These are phyloP conservation scores for Alethe diademata DNA, from an alignment of 2,113 vertebrate species.

Conservation along the genomic window DNA sequence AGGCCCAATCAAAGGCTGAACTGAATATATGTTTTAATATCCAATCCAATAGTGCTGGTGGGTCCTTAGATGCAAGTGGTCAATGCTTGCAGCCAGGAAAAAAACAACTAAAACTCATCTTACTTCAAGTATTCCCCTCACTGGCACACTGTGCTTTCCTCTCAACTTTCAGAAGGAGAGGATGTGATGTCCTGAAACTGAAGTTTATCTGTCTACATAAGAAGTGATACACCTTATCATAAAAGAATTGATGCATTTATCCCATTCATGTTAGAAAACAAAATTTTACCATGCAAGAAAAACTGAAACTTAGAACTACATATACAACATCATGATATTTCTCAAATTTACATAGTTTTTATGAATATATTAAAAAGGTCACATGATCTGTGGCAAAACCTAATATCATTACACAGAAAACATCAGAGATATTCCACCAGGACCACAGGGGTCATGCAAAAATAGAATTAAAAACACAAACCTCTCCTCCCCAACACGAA, in stretches of 20 bases:
- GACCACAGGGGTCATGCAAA: background rate
- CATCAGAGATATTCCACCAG: background rate
- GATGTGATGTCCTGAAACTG: background rate
- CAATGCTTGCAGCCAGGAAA: background rate
- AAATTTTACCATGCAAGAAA: background rate
- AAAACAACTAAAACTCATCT: background rate
- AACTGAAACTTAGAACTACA: background rate
- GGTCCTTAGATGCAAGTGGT: background rate
- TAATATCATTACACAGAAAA: background rate
- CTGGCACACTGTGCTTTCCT: background rate
- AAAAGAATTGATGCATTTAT: background rate
- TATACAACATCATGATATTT: background rate
- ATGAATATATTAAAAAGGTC: background rate
- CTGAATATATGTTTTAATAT: background rate
- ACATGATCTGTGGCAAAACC: background rate
- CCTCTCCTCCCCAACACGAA: background rate
- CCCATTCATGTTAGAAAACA: background rate
- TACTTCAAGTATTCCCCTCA: background rate
- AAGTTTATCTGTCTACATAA: background rate
- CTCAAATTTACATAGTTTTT: background rate
- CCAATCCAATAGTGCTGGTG: background rate
- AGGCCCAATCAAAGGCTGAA: background rate
- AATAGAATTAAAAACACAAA: background rate
- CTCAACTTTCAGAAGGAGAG: background rate
- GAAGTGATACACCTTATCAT: background rate